These are phyloP conservation scores for Drosophila demipolita DNA, from an alignment of 2,888 invertebrate species.

Conservation along the genomic window DNA sequence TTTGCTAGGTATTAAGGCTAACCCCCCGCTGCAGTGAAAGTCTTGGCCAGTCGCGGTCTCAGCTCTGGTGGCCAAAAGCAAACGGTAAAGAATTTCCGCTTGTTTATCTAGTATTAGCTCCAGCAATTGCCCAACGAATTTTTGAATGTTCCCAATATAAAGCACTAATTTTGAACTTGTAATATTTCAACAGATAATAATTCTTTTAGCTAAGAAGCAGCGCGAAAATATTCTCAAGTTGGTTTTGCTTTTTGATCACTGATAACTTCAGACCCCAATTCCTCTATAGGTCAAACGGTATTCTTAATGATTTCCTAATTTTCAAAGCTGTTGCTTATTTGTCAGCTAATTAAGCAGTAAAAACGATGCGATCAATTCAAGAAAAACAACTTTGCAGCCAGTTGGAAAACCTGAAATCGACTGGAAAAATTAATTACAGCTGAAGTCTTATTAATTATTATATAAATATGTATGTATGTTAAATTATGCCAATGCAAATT, in stretches of 20 bases:
- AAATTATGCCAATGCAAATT: background rate
- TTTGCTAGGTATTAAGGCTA: constrained; percentile 65
- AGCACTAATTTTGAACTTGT: background rate
- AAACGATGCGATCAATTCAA: constrained; percentile 36
- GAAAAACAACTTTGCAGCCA: constrained; percentile 41
- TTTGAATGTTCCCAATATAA: background rate
- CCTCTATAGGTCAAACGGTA: constrained; percentile 42
- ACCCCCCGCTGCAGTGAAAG: constrained; percentile 56
- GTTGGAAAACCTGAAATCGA: constrained; percentile 36
- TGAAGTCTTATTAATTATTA: background rate
- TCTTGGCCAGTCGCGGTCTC: constrained; percentile 28
- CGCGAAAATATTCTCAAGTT: background rate
- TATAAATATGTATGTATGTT: background rate
- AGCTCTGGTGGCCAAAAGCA: constrained; percentile 18
- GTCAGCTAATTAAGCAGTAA: constrained; percentile 42
- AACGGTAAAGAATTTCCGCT: constrained; percentile 19
- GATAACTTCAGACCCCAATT: constrained; percentile 6
- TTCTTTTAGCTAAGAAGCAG: background rate
- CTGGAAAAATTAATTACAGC: constrained; percentile 12
- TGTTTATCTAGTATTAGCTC: constrained; percentile 10
- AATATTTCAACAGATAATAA: background rate
- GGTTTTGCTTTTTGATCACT: background rate
- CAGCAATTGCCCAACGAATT: constrained; percentile 7
- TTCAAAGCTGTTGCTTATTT: constrained; percentile 44
- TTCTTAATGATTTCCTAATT: constrained; percentile 33